These are phyloP conservation scores for Arge pagana DNA, from an alignment of 2,888 invertebrate genomes.

Conservation along the genomic window DNA sequence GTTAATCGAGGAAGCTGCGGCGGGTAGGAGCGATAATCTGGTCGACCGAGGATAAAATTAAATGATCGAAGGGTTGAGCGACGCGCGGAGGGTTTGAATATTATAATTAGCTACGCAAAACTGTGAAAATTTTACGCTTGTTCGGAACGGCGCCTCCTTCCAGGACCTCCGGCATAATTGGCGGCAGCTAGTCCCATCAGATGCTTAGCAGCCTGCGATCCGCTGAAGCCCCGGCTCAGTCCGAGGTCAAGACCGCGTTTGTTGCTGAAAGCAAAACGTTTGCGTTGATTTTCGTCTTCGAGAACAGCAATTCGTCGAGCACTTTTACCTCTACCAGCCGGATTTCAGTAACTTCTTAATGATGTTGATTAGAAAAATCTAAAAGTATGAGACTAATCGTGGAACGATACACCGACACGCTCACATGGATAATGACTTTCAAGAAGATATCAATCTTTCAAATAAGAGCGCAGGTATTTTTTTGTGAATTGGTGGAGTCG, in stretches of 20 bases:
- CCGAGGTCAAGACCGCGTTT: conserved; percentile 90
- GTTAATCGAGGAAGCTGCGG: too few relatives aligned
- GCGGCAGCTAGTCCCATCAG: conserved; percentile 89
- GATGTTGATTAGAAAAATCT: too few relatives aligned
- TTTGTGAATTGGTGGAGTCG: too few relatives aligned
- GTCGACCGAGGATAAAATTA: neutral
- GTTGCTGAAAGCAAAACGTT: conserved; percentile 63
- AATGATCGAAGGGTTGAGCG: conserved; percentile 8
- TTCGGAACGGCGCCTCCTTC: conserved; percentile 76
- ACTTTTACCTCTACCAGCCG: too few relatives aligned
- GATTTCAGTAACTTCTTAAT: too few relatives aligned
- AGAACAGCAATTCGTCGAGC: conserved; percentile 43
- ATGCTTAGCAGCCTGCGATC: conserved; percentile 88
- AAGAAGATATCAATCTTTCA: too few relatives aligned
- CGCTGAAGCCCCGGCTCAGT: conserved; percentile 85
- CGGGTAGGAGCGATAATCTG: too few relatives aligned
- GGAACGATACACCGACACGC: too few relatives aligned
- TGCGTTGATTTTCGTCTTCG: conserved; percentile 6
- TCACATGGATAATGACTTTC: too few relatives aligned
- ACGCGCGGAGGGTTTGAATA: neutral
- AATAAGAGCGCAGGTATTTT: too few relatives aligned
- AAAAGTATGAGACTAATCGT: too few relatives aligned
- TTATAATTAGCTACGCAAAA: conserved; percentile 8
- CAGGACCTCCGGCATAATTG: conserved; percentile 87
- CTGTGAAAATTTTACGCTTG: conserved; percentile 29